Base-by-base conservation (phyloP, 2,888 invertebrate species). In the Folsomia candida region DNA sequence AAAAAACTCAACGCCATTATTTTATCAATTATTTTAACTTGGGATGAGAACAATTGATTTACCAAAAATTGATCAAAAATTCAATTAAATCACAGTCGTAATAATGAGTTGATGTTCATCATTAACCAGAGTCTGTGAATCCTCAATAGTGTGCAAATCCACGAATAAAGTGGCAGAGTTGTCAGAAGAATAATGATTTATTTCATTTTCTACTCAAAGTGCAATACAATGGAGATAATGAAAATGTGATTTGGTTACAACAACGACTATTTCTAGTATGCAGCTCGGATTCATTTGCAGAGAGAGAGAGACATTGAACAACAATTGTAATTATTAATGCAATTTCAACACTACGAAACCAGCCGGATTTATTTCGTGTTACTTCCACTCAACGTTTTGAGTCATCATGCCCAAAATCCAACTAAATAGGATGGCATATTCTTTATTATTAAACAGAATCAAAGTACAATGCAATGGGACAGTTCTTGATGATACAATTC, bases 401-500 rank as follows among this genome's bases (percentile, higher is more conserved):
- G 37, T 37, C 37, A n/a, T n/a, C n/a, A n/a, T n/a, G n/a, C n/a
- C n/a, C n/a, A 37, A 37, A 37, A 37, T 37, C 37, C 37, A 37
- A 37, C 37, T 9, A 37, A 37, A 37, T 37, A 37, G 37, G 14
- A 37, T 37, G 14, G n/a, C n/a, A n/a, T n/a, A n/a, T n/a, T n/a
- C n/a, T n/a, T n/a, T n/a, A n/a, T n/a, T n/a, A n/a, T n/a, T n/a
- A n/a, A n/a, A n/a, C n/a, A n/a, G n/a, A n/a, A n/a, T n/a, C 37
- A 54, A 54, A 64, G 47, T n/a, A n/a, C n/a, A 64, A 64, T 64
- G 51, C 63, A 64, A 64, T 64, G 63, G 63, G 25, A n/a, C 37
- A 18, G 27, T n/a, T 9, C 6, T 37, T 64, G 25, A 51, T 64
- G 63, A 64, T 64, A 47, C 51, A 37, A 67, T 67, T 70, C 67